phyloP scores from a whole-genome alignment of 2,113 vertebrate genomes.

The Sceloporus undulatus region DNA sequence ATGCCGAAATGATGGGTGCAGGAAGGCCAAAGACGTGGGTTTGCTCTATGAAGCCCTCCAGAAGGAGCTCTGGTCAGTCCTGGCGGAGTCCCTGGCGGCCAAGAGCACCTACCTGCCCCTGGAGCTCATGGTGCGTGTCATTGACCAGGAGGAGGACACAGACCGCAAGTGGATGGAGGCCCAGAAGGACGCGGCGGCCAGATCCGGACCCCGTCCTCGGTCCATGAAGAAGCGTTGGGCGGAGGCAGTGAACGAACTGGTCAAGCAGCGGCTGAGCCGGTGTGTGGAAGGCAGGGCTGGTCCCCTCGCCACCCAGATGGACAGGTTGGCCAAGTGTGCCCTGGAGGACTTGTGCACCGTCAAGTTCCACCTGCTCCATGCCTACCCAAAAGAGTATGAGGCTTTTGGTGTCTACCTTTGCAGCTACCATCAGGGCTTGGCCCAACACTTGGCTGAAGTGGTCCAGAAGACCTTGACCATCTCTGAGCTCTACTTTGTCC shows the following conservation, averaged over 20 bases:
- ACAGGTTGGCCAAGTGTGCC: slow-evolving; percentile 75
- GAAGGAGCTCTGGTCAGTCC: slow-evolving; percentile 88
- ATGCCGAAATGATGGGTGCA: slow-evolving; percentile 75
- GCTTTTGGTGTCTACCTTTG: slow-evolving; percentile 86
- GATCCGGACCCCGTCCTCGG: slow-evolving; percentile 72
- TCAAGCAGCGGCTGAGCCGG: slow-evolving; percentile 78
- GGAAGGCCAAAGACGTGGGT: slow-evolving; percentile 88
- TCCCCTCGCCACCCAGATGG: slow-evolving; percentile 75
- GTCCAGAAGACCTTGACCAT: slow-evolving; percentile 79
- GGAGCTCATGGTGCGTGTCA: slow-evolving; percentile 85
- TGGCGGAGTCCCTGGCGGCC: slow-evolving; percentile 82
- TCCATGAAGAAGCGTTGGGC: slow-evolving; percentile 82
- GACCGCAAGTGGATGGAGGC: slow-evolving; percentile 71
- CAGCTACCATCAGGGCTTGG: slow-evolving; percentile 87
- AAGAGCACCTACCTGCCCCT: slow-evolving; percentile 75
- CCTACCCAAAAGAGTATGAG: slow-evolving; percentile 84
- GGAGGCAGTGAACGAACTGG: slow-evolving; percentile 80
- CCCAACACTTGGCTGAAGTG: slow-evolving; percentile 75
- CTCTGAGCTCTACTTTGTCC: slow-evolving; percentile 86
- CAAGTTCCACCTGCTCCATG: slow-evolving; percentile 82
- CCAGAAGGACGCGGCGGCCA: slow-evolving; percentile 30
- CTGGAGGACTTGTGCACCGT: slow-evolving; percentile 86
- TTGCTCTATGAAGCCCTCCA: slow-evolving; percentile 90
- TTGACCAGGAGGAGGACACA: slow-evolving; percentile 87
- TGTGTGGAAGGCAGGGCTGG: slow-evolving; percentile 65